phyloP scores from a whole-genome alignment of 35 echinoderm and acorn worm species.

The Apostichopus japonicus region DNA sequence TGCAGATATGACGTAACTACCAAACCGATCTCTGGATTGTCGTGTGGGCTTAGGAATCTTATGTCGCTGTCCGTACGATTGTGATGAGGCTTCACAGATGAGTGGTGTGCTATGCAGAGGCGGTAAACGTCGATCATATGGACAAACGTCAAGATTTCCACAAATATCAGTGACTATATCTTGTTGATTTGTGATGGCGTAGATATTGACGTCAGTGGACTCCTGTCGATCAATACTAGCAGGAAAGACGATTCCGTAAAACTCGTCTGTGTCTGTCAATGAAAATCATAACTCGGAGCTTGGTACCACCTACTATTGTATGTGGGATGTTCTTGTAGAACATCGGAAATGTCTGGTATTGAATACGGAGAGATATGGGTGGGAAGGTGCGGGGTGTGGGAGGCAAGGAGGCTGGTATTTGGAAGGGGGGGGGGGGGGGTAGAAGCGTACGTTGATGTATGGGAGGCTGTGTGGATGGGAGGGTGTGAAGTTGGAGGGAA shows the following conservation, averaged over 20 bases:
- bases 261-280: neutral
- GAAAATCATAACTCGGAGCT: no score
- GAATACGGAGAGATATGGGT: no score
- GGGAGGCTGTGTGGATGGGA: no score
- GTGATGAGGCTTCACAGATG: neutral
- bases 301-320: no score
- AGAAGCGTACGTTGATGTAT: no score
- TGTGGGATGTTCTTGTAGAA: no score
- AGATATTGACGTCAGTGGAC: neutral
- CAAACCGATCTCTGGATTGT: neutral
- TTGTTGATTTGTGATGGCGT: neutral
- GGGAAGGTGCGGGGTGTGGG: no score
- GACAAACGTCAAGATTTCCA: neutral
- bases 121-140: neutral
- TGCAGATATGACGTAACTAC: constrained; percentile 18
- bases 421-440: no score
- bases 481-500: no score
- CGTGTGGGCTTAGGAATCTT: constrained; percentile 1
- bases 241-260: constrained; percentile 9
- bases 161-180: neutral
- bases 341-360: no score
- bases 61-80: neutral
- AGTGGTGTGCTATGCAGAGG: neutral
- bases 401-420: no score
- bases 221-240: neutral